phyloP scores from a whole-genome alignment of 2,888 invertebrate species.

The Pseudeuparius sepicola region DNA sequence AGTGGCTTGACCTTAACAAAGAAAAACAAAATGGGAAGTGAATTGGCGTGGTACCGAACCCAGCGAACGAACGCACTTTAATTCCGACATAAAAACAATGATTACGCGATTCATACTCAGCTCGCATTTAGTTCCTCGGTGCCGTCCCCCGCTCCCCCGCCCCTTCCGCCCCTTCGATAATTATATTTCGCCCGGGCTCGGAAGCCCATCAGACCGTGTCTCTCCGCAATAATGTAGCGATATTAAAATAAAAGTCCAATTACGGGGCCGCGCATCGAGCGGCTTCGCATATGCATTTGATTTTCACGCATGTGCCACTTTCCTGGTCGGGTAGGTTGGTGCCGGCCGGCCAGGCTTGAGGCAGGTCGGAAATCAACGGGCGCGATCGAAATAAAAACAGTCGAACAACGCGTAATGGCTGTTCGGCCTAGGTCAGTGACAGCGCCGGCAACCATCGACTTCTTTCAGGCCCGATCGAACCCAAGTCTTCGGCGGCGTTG shows the following conservation, averaged over 20 bases:
- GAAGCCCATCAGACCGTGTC: conserved; percentile 33
- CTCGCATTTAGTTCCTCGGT: too few species aligned
- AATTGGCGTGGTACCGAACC: too few species aligned
- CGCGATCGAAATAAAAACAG: conserved; percentile 32
- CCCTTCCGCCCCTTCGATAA: conserved; percentile 13
- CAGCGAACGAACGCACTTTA: too few species aligned
- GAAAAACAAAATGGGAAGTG: too few species aligned
- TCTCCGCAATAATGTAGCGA: conserved; percentile 33
- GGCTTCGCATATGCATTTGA: too few species aligned
- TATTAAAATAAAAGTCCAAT: conserved; percentile 34
- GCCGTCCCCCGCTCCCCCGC: conserved; percentile 7
- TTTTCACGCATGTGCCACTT: conserved; percentile 37
- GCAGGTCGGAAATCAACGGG: conserved; percentile 35
- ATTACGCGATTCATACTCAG: too few species aligned
- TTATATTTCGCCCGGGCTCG: conserved; percentile 23
- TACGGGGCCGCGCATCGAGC: conserved; percentile 33
- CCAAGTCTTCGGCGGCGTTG: conserved; percentile 17
- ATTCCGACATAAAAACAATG: too few species aligned
- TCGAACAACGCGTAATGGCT: conserved; percentile 32
- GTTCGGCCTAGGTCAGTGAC: conserved; percentile 27
- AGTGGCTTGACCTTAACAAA: too few species aligned
- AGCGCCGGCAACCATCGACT: conserved; percentile 15
- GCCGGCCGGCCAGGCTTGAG: conserved; percentile 25
- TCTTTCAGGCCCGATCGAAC: conserved; percentile 13
- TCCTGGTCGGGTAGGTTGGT: too few species aligned